phyloP scores from a whole-genome alignment of 2,797 vertebrate species.

The Silurus aristotelis region DNA sequence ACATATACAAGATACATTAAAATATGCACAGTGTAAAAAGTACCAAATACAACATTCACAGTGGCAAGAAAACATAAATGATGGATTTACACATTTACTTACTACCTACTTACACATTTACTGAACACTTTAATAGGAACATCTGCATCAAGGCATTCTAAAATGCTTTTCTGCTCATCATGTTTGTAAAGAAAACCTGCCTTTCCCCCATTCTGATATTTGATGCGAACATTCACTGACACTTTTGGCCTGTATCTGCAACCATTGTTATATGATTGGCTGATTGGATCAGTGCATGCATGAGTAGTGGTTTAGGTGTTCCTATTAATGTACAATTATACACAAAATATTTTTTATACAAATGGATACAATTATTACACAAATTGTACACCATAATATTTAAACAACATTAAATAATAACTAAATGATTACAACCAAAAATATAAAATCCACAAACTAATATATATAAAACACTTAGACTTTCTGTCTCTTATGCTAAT shows the following conservation, averaged over 20 bases:
- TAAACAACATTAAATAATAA: background rate
- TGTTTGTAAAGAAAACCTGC: background rate
- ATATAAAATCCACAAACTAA: slow-evolving; percentile 2
- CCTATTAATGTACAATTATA: slow-evolving; percentile 5
- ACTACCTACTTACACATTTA: background rate
- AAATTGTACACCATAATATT: background rate
- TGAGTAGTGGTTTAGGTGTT: background rate
- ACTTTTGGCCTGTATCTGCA: background rate
- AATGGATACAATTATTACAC: background rate
- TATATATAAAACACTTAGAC: background rate
- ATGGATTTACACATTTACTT: background rate
- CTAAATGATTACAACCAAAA: background rate
- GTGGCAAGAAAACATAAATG: background rate
- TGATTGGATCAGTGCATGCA: background rate
- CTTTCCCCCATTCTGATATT: background rate
- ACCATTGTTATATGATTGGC: background rate
- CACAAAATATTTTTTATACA: background rate
- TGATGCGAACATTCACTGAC: background rate
- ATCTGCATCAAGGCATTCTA: background rate
- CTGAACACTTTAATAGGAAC: slow-evolving; percentile 18
- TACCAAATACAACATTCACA: background rate
- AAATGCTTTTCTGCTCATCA: background rate
- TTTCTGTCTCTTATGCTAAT: background rate
- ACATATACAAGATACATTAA: slow-evolving; percentile 6
- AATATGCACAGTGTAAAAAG: background rate